Base-by-base conservation (phyloP, 2,113 vertebrate genomes). In the Oreochromis tanganicae region DNA sequence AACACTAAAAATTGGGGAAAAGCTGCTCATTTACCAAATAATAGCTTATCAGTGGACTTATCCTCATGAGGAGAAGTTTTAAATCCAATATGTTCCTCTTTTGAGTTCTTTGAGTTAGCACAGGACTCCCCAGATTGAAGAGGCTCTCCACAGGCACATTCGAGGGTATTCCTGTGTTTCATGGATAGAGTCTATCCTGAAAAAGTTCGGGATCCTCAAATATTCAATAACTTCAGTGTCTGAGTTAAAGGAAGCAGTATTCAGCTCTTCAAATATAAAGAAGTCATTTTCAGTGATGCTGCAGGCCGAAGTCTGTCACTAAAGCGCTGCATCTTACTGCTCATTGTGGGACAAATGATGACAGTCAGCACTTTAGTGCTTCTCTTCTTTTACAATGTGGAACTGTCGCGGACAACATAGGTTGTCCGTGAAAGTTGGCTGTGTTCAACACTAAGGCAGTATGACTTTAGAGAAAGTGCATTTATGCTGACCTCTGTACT, bases 391-490 rank as follows among this genome's bases (percentile, higher is more conserved):
- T 54, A 27, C 61, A 36, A 7, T 38, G 61, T 66, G 19, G 61
- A 27, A 27, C 27, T 27, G 3, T 32, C 56, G 0, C 1, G 2
- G 27, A 59, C 27, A 16, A 59, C 24, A 3, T 3, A 27, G 6
- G 56, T 55, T 52, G 50, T 52, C 50, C 4, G 8, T 9, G 17
- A 52, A 9, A 5, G 55, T 57, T 57, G 24, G 55, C 24, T 57
- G 13, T 57, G 24, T 57, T 27, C 6, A 57, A 27, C 4, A 57
- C 12, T 57, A 27, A 57, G 55, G 24, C 24, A 57, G 55, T 57
- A 57, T 57, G 24, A 27, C 24, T 27, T 57, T 27, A 27, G 12
- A 57, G 21, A 57, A 57, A 57, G 55, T 57, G 24, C 24, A 57
- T 57, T 13, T 8, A 57, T 27, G 55, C 55, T 57, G 55, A 56